Evolutionary conservation across 1,140 invertebrate genomes (phyloP).

Genomic region (Himalopsyche phryganea): DNA sequence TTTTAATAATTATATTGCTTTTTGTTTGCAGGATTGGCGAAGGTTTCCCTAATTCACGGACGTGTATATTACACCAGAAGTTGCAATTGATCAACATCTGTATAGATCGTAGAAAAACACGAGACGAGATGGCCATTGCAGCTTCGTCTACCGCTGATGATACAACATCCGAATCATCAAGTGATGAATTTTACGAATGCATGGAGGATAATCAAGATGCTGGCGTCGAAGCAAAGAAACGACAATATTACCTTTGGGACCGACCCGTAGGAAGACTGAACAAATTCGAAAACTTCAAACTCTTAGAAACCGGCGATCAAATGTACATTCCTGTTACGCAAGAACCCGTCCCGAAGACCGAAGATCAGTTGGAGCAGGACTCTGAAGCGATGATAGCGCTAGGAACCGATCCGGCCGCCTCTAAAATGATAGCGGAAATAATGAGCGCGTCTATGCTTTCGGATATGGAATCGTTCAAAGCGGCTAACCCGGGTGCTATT

Average conservation of each 20-base stretch:
- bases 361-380: constrained; percentile 93
- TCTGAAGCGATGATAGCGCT: constrained; percentile 84
- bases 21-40: constrained; percentile 61
- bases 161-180: constrained; percentile 54
- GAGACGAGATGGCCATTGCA: constrained; percentile 43
- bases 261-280: constrained; percentile 70
- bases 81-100: constrained; percentile 96
- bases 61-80: constrained; percentile 93
- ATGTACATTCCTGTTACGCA: constrained; percentile 90
- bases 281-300: constrained; percentile 63
- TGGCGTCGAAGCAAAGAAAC: constrained; percentile 40
- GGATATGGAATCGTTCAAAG: constrained; percentile 99
- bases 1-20: constrained; percentile 26
- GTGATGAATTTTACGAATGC: constrained; percentile 87
- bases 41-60: constrained; percentile 78
- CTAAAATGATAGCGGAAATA: constrained; percentile 82
- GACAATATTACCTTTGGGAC: constrained; percentile 60
- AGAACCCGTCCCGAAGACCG: constrained; percentile 93
- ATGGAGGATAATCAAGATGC: constrained; percentile 56
- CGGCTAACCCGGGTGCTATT: constrained; percentile 89
- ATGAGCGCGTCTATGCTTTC: constrained; percentile 94
- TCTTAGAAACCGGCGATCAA: constrained; percentile 66
- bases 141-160: constrained; percentile 35
- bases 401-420: constrained; percentile 78
- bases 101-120: constrained; percentile 71